Percentiles rank a stretch among this genome's conserved stretches.
Evolutionary conservation across 2,113 vertebrate species (phyloP).

Genomic region (Oenanthe oenanthe): DNA sequence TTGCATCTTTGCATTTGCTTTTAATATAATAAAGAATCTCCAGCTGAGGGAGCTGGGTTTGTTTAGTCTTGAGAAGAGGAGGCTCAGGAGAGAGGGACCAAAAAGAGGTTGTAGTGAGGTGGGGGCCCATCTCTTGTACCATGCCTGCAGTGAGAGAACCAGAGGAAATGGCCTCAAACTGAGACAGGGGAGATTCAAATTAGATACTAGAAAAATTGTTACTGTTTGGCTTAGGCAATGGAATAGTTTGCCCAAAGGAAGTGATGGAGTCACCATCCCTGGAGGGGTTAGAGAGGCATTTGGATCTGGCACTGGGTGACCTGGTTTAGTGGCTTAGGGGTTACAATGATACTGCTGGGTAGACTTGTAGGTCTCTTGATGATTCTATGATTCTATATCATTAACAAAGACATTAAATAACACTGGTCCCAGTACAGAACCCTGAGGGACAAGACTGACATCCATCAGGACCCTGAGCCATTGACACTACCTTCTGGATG

Average conservation of each 20-base stretch:
- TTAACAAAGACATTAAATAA: background rate
- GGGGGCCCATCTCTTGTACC: fast-evolving
- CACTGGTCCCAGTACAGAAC: background rate
- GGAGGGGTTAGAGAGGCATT: background rate
- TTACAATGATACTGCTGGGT: background rate
- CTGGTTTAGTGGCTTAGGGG: background rate
- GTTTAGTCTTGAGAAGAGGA: background rate
- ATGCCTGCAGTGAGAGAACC: background rate
- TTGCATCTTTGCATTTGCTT: background rate
- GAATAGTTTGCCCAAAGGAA: background rate
- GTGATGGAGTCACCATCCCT: background rate
- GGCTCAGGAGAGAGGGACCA: background rate
- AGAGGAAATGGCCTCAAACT: background rate
- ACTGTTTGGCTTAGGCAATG: background rate
- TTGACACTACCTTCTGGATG: background rate
- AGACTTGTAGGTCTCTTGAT: background rate
- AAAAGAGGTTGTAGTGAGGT: background rate
- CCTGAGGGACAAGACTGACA: background rate
- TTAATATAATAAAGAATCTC: background rate
- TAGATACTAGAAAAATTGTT: background rate
- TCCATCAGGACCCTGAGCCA: background rate
- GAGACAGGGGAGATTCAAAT: background rate
- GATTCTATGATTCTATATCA: background rate
- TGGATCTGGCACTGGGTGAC: background rate
- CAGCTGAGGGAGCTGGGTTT: background rate